phyloP scores from a whole-genome alignment of 2,888 invertebrate genomes.

The Seladonia tumulorum region DNA sequence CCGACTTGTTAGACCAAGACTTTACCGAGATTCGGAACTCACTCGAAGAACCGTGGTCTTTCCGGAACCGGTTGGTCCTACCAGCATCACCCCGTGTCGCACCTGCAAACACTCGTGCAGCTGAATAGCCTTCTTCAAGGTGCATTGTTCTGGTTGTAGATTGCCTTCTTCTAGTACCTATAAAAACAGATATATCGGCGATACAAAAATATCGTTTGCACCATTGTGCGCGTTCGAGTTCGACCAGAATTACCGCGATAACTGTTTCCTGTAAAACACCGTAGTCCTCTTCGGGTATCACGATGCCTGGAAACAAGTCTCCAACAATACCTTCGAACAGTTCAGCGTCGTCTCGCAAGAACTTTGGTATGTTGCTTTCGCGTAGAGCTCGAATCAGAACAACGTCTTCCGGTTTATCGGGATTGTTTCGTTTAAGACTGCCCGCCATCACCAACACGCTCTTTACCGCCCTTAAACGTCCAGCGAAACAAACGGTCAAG shows the following conservation, averaged over 20 bases:
- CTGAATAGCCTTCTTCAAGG: slow-evolving; percentile 92
- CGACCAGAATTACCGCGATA: slow-evolving; percentile 71
- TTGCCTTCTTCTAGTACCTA: slow-evolving; percentile 86
- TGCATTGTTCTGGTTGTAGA: slow-evolving; percentile 88
- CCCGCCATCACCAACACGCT: slow-evolving; percentile 97
- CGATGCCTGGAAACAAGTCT: slow-evolving; percentile 95
- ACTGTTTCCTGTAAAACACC: slow-evolving; percentile 89
- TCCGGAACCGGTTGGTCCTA: slow-evolving; percentile 95
- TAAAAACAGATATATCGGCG: background rate
- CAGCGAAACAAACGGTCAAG: background rate
- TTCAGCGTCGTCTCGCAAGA: slow-evolving; percentile 92
- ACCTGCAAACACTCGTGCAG: slow-evolving; percentile 96
- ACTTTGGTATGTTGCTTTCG: slow-evolving; percentile 96
- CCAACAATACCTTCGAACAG: slow-evolving; percentile 94
- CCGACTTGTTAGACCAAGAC: no score
- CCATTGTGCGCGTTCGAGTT: background rate
- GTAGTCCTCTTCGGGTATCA: slow-evolving; percentile 92
- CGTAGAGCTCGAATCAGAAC: slow-evolving; percentile 93
- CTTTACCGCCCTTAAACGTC: slow-evolving; percentile 90
- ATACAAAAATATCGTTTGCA: background rate
- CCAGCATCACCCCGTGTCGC: slow-evolving; percentile 96
- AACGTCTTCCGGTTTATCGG: slow-evolving; percentile 93
- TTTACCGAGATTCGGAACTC: slow-evolving; percentile 67
- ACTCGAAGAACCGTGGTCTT: slow-evolving; percentile 92
- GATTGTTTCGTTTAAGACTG: slow-evolving; percentile 92